Evolutionary conservation across 1,140 invertebrate species (phyloP), one percentile per base, ranked within the genome.

Genomic region (Uloborus diversus): DNA sequence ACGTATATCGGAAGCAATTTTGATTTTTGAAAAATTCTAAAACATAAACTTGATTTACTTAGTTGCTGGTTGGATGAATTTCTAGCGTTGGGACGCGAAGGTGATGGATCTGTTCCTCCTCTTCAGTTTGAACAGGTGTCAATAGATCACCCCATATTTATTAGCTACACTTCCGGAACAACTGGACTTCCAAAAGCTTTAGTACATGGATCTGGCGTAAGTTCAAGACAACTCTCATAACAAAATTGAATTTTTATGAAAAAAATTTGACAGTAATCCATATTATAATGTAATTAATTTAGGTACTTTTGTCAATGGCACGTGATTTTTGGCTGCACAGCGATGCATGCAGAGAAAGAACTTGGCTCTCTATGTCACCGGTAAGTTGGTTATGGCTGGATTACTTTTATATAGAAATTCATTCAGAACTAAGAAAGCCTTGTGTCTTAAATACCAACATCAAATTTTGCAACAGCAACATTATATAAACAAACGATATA

Each of bases 131-230:
- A 87, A 76, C 89, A 91, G 84, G 86, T 91, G 4, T 86, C 90
- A 4, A 91, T 91, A 81, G 86, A 88, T 83, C 89, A 91, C 84
- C 90, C 90, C 14, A 83, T 91, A 17, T 90, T 88, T 82, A 89
- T 91, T 53, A 88, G 91, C 86, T 91, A 90, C 83, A 89, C 88
- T 4, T 90, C 89, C 3, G 90, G 90, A 7, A 91, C 90, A 9
- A 91, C 90, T 5, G 90, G 90, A 7, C 85, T 86, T n/a, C 90
- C 90, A 27, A 91, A 91, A 84, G 90, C 89, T 83, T 89, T 91
- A 85, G 89, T 91, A n/a, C 90, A 91, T 82, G 89, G 89, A 51
- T 88, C 86, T 73, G 90, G 90, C 70, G 90, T 89, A 86, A 85
- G 88, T 53, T 42, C 9, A 42, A 42, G 37, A 13, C 17, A 42